Evolutionary conservation across 2,888 invertebrate species (phyloP).

Genomic region (Ypsolopha sequella): DNA sequence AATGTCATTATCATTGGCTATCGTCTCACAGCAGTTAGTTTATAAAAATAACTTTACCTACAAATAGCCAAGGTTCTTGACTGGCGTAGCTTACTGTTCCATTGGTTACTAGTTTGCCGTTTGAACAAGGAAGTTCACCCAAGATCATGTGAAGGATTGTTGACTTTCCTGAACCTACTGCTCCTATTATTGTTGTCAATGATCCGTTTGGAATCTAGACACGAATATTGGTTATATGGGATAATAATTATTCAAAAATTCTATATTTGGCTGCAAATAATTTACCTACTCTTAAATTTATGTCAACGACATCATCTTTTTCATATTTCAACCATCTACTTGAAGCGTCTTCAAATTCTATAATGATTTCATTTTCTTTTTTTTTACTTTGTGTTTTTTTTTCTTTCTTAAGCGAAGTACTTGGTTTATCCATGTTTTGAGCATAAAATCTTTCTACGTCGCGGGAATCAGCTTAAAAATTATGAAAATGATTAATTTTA

Average conservation of each 20-base stretch:
- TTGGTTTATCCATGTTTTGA: neutral
- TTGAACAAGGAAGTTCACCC: constrained; percentile 77
- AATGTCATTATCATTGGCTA: too few relatives aligned
- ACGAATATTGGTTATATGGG: neutral
- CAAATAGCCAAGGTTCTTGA: constrained; percentile 88
- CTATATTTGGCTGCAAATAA: constrained; percentile 16
- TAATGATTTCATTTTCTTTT: constrained; percentile 17
- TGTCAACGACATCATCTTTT: constrained; percentile 50
- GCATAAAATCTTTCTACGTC: neutral
- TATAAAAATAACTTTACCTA: constrained; percentile 47
- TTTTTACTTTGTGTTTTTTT: neutral
- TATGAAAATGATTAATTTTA: neutral
- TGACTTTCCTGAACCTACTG: constrained; percentile 73
- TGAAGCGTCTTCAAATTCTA: constrained; percentile 50
- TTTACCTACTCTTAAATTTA: constrained; percentile 47
- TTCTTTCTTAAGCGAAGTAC: neutral
- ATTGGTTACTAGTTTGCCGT: constrained; percentile 71
- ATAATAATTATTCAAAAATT: neutral
- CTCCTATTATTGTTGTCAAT: constrained; percentile 74
- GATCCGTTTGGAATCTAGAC: constrained; percentile 21
- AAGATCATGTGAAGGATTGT: constrained; percentile 76
- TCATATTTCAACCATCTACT: constrained; percentile 61
- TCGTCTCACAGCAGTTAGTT: too few relatives aligned
- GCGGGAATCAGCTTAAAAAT: neutral
- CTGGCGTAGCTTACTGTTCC: constrained; percentile 82